These are phyloP conservation scores for Drosophila demipolita DNA, from an alignment of 2,888 invertebrate genomes.

Conservation along the genomic window DNA sequence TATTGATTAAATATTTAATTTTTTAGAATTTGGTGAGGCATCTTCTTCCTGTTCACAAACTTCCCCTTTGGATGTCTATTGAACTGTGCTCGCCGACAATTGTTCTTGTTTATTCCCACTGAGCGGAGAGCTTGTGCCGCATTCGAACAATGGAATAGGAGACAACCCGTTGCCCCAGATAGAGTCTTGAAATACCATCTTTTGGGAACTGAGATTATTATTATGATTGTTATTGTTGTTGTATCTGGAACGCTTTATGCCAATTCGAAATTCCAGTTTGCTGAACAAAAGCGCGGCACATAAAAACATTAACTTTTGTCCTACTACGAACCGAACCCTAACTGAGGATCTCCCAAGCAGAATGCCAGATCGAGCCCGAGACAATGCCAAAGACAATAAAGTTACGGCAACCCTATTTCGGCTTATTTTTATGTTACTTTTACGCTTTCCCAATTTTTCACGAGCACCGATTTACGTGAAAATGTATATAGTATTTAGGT, in stretches of 20 bases:
- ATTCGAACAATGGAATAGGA: conserved; percentile 33
- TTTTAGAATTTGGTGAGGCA: conserved; percentile 11
- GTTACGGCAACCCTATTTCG: conserved; percentile 47
- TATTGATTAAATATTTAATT: conserved; percentile 20
- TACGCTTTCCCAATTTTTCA: conserved; percentile 74
- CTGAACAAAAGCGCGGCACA: conserved; percentile 66
- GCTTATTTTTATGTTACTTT: conserved; percentile 60
- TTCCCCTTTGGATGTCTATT: conserved; percentile 11
- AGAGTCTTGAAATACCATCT: conserved; percentile 37
- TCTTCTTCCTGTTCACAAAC: conserved; percentile 9
- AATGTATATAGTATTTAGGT: conserved; percentile 31
- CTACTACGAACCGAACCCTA: conserved; percentile 17
- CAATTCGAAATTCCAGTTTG: conserved; percentile 72
- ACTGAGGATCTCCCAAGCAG: conserved; percentile 34
- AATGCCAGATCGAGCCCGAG: conserved; percentile 20
- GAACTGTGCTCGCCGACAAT: conserved; percentile 26
- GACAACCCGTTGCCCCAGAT: conserved; percentile 57
- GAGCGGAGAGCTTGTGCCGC: conserved; percentile 28
- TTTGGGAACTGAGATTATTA: conserved; percentile 34
- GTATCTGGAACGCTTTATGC: conserved; percentile 50
- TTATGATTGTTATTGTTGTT: conserved; percentile 41
- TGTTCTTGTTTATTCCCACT: conserved; percentile 22
- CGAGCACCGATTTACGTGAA: conserved; percentile 37
- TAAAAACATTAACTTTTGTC: conserved; percentile 73
- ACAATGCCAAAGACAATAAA: conserved; percentile 45